Conservation (phyloP, 2,797 vertebrate species). For the Avahi laniger region DNA sequence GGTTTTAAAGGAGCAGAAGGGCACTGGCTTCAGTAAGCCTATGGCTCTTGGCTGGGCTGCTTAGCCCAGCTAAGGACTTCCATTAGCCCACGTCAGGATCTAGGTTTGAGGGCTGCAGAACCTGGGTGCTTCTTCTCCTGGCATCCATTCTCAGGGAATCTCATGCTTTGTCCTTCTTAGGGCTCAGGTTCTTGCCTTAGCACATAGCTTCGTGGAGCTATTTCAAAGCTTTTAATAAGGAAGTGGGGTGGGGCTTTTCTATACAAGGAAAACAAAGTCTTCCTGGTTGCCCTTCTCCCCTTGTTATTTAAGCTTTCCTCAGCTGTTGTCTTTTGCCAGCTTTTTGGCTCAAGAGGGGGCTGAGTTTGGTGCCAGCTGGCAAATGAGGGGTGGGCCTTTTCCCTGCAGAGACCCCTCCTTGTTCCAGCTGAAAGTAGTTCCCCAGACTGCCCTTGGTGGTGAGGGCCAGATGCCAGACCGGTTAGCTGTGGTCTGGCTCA, state of each 20-base stretch:
- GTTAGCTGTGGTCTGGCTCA: not conserved
- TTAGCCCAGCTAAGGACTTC: not conserved
- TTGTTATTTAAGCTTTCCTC: constrained; percentile 6
- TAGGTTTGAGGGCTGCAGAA: not conserved
- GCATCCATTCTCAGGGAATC: not conserved
- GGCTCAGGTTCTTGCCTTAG: constrained; percentile 18
- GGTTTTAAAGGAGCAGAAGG: not conserved
- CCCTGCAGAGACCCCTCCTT: not conserved
- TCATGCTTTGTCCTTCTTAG: not conserved
- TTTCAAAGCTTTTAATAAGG: not conserved
- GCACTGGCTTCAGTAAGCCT: not conserved
- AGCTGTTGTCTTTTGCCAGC: not conserved
- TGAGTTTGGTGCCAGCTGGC: constrained; percentile 8
- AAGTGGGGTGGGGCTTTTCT: not conserved
- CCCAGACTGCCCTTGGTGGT: not conserved
- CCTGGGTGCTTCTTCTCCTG: not conserved
- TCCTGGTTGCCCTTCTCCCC: not conserved
- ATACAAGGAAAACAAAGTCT: not conserved
- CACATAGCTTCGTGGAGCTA: not conserved
- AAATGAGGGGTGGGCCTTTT: not conserved
- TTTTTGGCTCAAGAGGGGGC: not conserved
- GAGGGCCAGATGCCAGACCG: not conserved
- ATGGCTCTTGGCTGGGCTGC: not conserved
- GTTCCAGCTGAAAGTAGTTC: not conserved
- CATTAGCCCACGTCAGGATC: not conserved